These are phyloP conservation scores for Drosophila suboccidentalis DNA, from an alignment of 2,888 invertebrate genomes.

Conservation along the genomic window DNA sequence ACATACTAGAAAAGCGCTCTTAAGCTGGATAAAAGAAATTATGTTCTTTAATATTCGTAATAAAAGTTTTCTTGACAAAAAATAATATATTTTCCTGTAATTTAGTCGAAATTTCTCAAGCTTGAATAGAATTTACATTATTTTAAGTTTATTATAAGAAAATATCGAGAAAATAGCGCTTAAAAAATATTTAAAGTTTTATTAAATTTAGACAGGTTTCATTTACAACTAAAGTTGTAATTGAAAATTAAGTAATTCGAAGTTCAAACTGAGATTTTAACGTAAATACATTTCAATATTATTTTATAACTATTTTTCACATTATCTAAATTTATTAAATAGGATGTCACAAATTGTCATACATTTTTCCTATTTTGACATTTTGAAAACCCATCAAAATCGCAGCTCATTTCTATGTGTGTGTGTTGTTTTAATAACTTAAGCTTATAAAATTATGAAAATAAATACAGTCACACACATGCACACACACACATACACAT, in stretches of 20 bases:
- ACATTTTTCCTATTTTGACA: slow-evolving; percentile 22
- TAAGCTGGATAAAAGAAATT: neutral
- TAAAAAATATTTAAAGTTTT: too few relatives aligned
- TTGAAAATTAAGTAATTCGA: too few relatives aligned
- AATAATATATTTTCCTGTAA: too few relatives aligned
- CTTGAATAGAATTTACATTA: too few relatives aligned
- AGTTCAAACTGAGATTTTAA: too few relatives aligned
- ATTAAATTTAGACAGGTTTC: too few relatives aligned
- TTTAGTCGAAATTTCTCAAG: neutral
- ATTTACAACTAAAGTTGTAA: too few relatives aligned
- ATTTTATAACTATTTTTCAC: neutral
- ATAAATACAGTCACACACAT: slow-evolving; percentile 64
- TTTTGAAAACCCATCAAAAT: slow-evolving; percentile 39
- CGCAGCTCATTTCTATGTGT: slow-evolving; percentile 32
- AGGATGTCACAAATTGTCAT: slow-evolving; percentile 14
- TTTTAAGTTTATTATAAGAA: too few relatives aligned
- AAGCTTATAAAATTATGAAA: slow-evolving; percentile 77
- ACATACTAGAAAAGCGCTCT: neutral
- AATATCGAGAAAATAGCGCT: too few relatives aligned
- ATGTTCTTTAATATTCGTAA: too few relatives aligned
- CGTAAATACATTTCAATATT: too few relatives aligned
- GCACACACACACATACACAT: slow-evolving; percentile 18
- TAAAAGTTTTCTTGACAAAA: too few relatives aligned
- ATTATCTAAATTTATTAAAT: neutral
- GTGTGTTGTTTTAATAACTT: slow-evolving; percentile 75